A percentile compares a stretch with the other conserved stretches of the same genome.
These are phyloP conservation scores for Melanerpes aurifrons DNA, from an alignment of 2,113 vertebrate species.

Conservation along the genomic window DNA sequence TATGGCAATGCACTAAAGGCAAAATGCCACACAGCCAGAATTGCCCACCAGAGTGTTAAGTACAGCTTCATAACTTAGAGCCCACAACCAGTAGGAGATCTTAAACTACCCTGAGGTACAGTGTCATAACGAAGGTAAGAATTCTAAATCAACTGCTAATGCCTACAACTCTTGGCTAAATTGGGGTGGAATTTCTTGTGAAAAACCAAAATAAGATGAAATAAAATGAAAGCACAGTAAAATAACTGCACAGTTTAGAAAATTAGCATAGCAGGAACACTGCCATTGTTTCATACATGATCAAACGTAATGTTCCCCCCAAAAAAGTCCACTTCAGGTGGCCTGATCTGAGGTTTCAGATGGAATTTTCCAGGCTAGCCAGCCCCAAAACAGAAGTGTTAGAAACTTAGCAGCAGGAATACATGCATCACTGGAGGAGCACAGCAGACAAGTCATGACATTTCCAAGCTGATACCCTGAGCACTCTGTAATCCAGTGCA, in stretches of 20 bases:
- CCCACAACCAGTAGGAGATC: neutral
- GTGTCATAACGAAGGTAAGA: slow-evolving; percentile 24
- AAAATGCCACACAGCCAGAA: slow-evolving; percentile 38
- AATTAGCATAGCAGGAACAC: slow-evolving; percentile 9
- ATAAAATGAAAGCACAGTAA: neutral
- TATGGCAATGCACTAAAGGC: slow-evolving; percentile 67
- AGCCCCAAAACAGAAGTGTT: neutral
- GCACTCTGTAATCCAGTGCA: neutral
- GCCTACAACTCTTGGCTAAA: neutral
- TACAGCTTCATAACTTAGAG: slow-evolving; percentile 7
- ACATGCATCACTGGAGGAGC: neutral
- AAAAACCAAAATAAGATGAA: neutral
- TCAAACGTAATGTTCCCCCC: neutral
- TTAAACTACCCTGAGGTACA: neutral
- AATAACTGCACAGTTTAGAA: slow-evolving; percentile 10
- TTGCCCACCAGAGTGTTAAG: slow-evolving; percentile 46
- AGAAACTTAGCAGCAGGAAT: neutral
- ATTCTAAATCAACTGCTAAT: slow-evolving; percentile 36
- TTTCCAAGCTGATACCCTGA: neutral
- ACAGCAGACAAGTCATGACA: neutral
- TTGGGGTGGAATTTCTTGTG: slow-evolving; percentile 10
- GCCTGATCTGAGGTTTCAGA: neutral
- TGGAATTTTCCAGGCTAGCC: slow-evolving; percentile 8
- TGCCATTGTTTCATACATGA: neutral
- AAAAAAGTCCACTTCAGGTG: neutral